Evolutionary conservation across 2,888 invertebrate species (phyloP).

Genomic region (Amphipoea lucens): DNA sequence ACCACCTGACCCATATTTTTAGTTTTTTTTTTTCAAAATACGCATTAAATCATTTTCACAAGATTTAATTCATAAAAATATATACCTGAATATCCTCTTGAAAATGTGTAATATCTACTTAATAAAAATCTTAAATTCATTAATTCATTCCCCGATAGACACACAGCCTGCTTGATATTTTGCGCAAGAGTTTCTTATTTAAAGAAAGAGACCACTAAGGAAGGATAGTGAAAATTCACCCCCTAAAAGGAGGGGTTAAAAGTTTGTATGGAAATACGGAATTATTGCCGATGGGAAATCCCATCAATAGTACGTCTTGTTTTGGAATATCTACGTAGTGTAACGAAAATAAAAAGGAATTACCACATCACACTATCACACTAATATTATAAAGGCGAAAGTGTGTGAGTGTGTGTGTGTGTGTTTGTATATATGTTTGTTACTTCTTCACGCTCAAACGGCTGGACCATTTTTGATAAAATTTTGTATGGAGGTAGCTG

Average conservation of each 20-base stretch:
- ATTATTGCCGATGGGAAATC: neutral
- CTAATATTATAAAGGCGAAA: no score
- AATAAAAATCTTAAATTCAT: neutral
- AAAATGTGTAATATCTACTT: neutral
- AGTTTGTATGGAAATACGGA: neutral
- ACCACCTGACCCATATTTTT: neutral
- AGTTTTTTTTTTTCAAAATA: neutral
- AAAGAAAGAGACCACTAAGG: neutral
- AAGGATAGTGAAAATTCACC: neutral
- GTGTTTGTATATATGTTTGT: no score
- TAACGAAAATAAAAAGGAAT: no score
- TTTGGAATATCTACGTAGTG: neutral
- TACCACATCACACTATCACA: no score
- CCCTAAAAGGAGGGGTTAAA: neutral
- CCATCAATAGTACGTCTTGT: neutral
- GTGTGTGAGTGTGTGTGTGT: no score
- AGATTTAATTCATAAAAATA: neutral
- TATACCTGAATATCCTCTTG: no score
- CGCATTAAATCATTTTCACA: neutral
- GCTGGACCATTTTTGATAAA: no score
- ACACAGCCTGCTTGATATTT: neutral
- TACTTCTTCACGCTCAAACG: no score
- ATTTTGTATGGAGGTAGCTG: no score
- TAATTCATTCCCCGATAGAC: neutral
- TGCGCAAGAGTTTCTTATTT: neutral